These are phyloP conservation scores for Unio delphinus DNA, from an alignment of 2,888 invertebrate genomes.

Conservation along the genomic window DNA sequence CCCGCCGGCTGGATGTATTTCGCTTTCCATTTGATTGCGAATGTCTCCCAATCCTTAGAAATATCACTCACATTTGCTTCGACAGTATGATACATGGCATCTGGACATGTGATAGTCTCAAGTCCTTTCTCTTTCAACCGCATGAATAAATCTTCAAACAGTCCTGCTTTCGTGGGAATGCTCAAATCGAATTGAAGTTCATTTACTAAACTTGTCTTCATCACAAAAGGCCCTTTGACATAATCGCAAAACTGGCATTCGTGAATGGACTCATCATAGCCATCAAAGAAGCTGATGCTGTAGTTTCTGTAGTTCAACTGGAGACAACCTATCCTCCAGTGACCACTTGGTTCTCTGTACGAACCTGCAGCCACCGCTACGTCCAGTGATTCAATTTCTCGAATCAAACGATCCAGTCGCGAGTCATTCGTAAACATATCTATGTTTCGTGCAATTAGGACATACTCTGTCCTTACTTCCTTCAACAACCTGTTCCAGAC, in stretches of 20 bases:
- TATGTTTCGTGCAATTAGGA: constrained; percentile 48
- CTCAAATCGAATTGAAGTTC: constrained; percentile 33
- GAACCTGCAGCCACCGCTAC: constrained; percentile 55
- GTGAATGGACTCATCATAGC: constrained; percentile 57
- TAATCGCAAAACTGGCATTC: constrained; percentile 66
- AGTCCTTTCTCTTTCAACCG: constrained; percentile 28
- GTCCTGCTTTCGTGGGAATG: constrained; percentile 24
- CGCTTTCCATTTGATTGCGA: constrained; percentile 31
- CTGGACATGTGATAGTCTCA: constrained; percentile 58
- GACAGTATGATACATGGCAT: constrained; percentile 58
- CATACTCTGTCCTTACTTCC: constrained; percentile 52
- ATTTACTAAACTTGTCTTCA: constrained; percentile 38
- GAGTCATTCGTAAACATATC: constrained; percentile 46
- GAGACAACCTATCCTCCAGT: constrained; percentile 60
- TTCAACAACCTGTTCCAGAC: constrained; percentile 46
- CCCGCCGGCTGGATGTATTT: constrained; percentile 11
- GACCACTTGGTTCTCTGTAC: constrained; percentile 45
- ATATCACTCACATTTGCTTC: no score
- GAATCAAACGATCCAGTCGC: constrained; percentile 53
- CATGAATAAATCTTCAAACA: constrained; percentile 64
- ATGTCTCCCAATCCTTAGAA: constrained; percentile 13
- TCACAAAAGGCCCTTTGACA: constrained; percentile 58
- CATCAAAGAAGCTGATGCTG: constrained; percentile 49
- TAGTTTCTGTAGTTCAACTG: constrained; percentile 57
- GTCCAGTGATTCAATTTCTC: constrained; percentile 46